These are phyloP conservation scores for Gallinago stenura DNA, from an alignment of 2,797 vertebrate species.

Conservation along the genomic window DNA sequence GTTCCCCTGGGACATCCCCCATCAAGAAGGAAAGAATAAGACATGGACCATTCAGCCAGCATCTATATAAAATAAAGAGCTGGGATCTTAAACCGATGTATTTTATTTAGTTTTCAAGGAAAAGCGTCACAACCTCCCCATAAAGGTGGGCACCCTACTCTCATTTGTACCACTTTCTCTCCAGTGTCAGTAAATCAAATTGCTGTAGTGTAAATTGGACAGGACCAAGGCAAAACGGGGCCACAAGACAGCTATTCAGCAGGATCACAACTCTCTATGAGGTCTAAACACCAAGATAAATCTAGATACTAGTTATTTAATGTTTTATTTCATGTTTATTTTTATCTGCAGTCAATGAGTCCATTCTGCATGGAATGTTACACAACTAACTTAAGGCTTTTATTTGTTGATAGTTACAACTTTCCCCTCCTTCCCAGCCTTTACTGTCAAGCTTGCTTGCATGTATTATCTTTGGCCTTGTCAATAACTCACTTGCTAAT, in stretches of 20 bases:
- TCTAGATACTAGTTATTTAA: conserved; percentile 21
- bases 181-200: neutral
- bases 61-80: neutral
- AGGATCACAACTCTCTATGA: neutral
- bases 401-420: neutral
- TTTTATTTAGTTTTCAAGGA: neutral
- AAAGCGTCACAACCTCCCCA: neutral
- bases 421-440: conserved; percentile 20
- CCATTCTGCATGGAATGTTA: conserved; percentile 76
- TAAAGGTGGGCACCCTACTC: neutral
- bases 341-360: conserved; percentile 24
- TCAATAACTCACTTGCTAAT: conserved; percentile 61
- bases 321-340: conserved; percentile 40
- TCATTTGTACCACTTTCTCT: neutral
- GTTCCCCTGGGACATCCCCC: neutral
- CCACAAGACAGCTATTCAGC: neutral
- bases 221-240: neutral
- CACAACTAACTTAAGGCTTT: conserved; percentile 62
- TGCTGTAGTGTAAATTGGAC: neutral
- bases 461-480: conserved; percentile 37
- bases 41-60: neutral
- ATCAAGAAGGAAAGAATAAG: neutral
- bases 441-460: neutral
- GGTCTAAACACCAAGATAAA: conserved; percentile 22
- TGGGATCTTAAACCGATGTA: neutral